Conservation (phyloP, 2,113 vertebrate species). For the Anhinga rufa region DNA sequence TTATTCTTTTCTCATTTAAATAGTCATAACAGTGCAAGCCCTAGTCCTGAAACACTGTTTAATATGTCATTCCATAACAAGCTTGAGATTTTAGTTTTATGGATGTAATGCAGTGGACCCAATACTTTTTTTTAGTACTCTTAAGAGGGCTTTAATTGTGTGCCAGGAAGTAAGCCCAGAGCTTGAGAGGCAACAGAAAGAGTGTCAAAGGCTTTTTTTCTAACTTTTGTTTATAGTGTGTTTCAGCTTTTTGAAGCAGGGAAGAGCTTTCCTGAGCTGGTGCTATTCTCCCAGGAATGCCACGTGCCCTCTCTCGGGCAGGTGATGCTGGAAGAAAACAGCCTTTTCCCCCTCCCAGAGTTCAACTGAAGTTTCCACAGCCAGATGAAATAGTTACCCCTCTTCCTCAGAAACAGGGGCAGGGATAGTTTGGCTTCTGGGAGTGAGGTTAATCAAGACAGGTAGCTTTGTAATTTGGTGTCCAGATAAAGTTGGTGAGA, state of each 20-base stretch:
- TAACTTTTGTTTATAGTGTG: not conserved
- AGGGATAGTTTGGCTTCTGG: not conserved
- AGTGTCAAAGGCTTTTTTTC: not conserved
- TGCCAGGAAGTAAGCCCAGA: not conserved
- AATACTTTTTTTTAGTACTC: not conserved
- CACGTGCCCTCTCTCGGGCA: rapidly evolving
- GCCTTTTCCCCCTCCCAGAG: not conserved
- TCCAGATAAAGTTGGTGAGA: not conserved
- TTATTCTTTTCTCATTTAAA: not conserved
- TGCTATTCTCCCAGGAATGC: not conserved
- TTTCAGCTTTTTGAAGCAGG: not conserved
- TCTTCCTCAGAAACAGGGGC: not conserved
- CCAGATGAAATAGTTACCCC: not conserved
- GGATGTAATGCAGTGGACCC: not conserved
- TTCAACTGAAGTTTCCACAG: not conserved
- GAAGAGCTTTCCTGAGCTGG: not conserved
- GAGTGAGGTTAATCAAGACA: not conserved
- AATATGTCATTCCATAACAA: not conserved
- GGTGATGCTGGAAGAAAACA: not conserved
- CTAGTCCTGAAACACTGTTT: not conserved
- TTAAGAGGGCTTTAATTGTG: not conserved
- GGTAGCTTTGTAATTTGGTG: not conserved
- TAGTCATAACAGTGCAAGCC: not conserved
- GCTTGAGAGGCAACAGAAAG: not conserved
- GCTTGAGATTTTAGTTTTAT: not conserved